A percentile compares a stretch with the other conserved stretches of the same genome.
phyloP scores from a whole-genome alignment of 2,797 vertebrate species.

The Cacajao melanocephalus region DNA sequence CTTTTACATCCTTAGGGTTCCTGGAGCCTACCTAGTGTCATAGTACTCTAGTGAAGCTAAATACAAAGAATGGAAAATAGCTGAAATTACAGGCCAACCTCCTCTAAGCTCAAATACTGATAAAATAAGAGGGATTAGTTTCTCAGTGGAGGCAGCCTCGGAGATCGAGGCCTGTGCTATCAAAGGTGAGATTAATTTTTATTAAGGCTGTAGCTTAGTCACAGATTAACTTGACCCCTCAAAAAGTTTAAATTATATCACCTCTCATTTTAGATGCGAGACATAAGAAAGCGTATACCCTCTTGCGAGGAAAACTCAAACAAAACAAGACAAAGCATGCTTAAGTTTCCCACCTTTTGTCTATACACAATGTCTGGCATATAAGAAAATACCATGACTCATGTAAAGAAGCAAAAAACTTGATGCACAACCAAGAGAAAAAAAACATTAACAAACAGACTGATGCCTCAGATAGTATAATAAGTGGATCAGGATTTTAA shows the following conservation, averaged over 20 bases:
- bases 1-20: neutral
- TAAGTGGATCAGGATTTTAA: neutral
- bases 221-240: neutral
- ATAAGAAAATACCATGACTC: neutral
- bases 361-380: neutral
- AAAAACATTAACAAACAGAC: neutral
- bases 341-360: neutral
- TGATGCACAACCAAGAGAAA: neutral
- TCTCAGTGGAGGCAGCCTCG: neutral
- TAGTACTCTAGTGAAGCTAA: neutral
- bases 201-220: neutral
- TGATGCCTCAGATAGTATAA: neutral
- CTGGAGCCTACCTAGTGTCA: neutral
- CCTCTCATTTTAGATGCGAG: neutral
- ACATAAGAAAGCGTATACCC: neutral
- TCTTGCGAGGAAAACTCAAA: neutral
- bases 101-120: neutral
- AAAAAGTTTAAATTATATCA: neutral
- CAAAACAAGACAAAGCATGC: neutral
- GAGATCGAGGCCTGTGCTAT: neutral
- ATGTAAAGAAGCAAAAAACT: constrained; percentile 6
- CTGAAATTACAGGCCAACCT: neutral
- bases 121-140: constrained; percentile 13
- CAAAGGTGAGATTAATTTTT: constrained; percentile 7
- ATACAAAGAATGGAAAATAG: neutral